phyloP scores from a whole-genome alignment of 92 coral and sea anemone species.

The Zoanthus sociatus region DNA sequence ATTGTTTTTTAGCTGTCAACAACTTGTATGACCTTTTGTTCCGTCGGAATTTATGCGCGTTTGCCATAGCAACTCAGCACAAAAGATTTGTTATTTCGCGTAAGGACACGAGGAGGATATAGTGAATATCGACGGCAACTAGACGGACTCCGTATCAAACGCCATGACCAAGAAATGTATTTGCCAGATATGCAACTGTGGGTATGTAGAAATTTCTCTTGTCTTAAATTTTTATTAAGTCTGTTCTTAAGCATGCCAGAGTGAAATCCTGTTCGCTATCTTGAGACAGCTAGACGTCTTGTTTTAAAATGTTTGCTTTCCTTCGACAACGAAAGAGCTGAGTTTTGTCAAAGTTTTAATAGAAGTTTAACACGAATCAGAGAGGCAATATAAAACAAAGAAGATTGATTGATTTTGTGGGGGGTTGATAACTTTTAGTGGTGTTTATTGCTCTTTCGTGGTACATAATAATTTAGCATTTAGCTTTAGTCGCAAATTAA shows the following conservation, averaged over 20 bases:
- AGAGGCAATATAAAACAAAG: not conserved
- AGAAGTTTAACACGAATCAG: not conserved
- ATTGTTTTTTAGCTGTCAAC: not conserved
- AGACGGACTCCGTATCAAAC: not conserved
- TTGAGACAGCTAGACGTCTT: not conserved
- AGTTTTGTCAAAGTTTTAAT: not conserved
- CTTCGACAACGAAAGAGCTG: not conserved
- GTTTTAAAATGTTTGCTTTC: not conserved
- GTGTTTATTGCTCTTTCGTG: slow-evolving; percentile 48
- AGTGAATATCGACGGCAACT: not conserved
- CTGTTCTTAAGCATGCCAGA: not conserved
- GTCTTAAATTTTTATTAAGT: not conserved
- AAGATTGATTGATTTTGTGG: slow-evolving; percentile 3
- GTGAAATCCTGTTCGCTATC: not conserved
- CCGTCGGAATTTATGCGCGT: slow-evolving; percentile 33
- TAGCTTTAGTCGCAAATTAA: not conserved
- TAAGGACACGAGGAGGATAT: slow-evolving; percentile 6
- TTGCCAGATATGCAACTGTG: slow-evolving; percentile 95
- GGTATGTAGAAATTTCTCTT: slow-evolving; percentile 70
- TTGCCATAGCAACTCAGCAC: slow-evolving; percentile 37
- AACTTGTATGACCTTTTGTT: slow-evolving; percentile 50
- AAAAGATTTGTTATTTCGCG: slow-evolving; percentile 25
- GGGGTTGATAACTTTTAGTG: slow-evolving; percentile 15
- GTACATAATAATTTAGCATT: not conserved
- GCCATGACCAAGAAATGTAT: slow-evolving; percentile 93